Conservation (phyloP, 2,888 invertebrate species). For the Ichneumoninae sp. region DNA sequence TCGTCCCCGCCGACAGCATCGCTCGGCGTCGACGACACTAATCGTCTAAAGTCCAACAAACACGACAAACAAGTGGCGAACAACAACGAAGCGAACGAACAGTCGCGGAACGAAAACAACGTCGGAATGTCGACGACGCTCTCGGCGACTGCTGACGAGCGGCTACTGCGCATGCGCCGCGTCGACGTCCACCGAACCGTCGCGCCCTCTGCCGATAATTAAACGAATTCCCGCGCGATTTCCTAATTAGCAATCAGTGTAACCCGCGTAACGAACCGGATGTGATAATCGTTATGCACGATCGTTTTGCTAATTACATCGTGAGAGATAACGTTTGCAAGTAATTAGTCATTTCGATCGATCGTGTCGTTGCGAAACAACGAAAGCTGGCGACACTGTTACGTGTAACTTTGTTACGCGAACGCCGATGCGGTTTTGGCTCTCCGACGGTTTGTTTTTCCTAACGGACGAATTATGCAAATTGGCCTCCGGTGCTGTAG, state of each 20-base stretch:
- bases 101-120: constrained; percentile 11
- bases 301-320: constrained; percentile 29
- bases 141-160: constrained; percentile 2
- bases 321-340: constrained; percentile 10
- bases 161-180: constrained; percentile 10
- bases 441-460: neutral
- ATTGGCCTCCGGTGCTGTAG: neutral
- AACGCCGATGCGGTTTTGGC: neutral
- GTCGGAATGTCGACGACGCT: constrained; percentile 17
- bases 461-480: neutral
- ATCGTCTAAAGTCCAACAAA: neutral
- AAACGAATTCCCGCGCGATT: neutral
- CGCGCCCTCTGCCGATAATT: constrained; percentile 19
- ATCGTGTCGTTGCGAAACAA: neutral
- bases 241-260: constrained; percentile 30
- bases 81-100: neutral
- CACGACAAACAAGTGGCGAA: neutral
- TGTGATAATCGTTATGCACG: constrained; percentile 13
- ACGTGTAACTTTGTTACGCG: neutral
- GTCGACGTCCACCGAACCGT: neutral
- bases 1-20: neutral
- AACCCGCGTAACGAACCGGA: constrained; percentile 5
- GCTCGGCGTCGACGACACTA: neutral
- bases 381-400: constrained; percentile 4
- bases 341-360: constrained; percentile 1